phyloP scores from a whole-genome alignment of 2,113 vertebrate genomes.

The Podocnemis expansa region DNA sequence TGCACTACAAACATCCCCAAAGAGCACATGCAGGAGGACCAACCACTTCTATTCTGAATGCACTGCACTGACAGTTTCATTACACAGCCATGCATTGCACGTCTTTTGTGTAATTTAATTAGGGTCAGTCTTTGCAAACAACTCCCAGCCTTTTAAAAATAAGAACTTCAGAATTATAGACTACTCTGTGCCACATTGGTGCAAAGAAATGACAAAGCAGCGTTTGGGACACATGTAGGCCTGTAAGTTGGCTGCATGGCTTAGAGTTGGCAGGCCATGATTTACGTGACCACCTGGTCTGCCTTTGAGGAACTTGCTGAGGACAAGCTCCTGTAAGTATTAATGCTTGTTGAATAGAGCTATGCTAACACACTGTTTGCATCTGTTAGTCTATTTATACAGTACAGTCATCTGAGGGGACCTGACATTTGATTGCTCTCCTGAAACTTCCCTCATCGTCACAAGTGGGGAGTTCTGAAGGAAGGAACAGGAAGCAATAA shows the following conservation, averaged over 20 bases:
- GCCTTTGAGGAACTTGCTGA: background rate
- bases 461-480: background rate
- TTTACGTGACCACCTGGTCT: background rate
- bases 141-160: background rate
- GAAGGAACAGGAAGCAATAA: background rate
- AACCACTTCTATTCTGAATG: background rate
- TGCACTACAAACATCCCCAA: background rate
- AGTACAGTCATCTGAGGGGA: background rate
- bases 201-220: background rate
- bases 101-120: background rate
- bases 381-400: background rate
- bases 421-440: background rate
- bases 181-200: rapidly evolving
- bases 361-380: background rate
- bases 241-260: background rate
- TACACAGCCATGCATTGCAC: rapidly evolving
- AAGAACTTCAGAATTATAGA: background rate
- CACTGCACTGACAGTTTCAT: background rate
- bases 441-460: background rate
- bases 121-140: background rate
- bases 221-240: background rate
- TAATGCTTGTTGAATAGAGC: conserved; percentile 9
- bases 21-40: background rate
- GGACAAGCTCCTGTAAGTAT: background rate
- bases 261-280: background rate